Evolutionary conservation across 2,888 invertebrate genomes (phyloP).

Genomic region (Caradrina kadenii): DNA sequence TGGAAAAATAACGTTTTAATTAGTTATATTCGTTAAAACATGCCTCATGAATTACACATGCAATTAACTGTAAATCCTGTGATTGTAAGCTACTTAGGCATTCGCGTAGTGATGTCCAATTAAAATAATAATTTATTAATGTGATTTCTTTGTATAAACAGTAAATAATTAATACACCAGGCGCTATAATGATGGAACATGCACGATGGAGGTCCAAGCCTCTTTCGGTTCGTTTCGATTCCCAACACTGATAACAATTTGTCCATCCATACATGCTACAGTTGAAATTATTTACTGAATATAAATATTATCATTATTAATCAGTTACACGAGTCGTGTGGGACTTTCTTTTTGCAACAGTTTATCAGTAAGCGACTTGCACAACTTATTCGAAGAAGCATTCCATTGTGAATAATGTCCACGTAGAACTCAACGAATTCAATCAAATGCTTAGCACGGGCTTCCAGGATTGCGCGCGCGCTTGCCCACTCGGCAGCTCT

Average conservation of each 20-base stretch:
- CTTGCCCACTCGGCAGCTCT: slow-evolving; percentile 71
- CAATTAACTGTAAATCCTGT: slow-evolving; percentile 70
- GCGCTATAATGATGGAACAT: slow-evolving; percentile 14
- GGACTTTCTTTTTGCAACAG: slow-evolving; percentile 70
- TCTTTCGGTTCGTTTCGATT: slow-evolving; percentile 23
- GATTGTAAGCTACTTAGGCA: slow-evolving; percentile 49
- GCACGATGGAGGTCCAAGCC: not conserved
- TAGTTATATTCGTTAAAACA: slow-evolving; percentile 60
- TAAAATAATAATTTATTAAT: slow-evolving; percentile 56
- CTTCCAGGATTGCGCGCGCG: slow-evolving; percentile 81
- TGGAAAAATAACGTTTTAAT: slow-evolving; percentile 58
- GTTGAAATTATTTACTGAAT: slow-evolving; percentile 24
- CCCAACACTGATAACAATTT: slow-evolving; percentile 25
- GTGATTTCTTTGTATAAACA: slow-evolving; percentile 44
- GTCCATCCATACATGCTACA: slow-evolving; percentile 23
- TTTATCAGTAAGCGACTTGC: slow-evolving; percentile 75
- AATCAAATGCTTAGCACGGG: slow-evolving; percentile 83
- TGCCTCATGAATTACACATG: slow-evolving; percentile 77
- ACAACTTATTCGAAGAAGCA: slow-evolving; percentile 81
- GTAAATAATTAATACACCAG: slow-evolving; percentile 41
- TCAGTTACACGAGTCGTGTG: slow-evolving; percentile 52
- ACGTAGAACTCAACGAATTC: slow-evolving; percentile 79
- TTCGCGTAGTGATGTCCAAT: slow-evolving; percentile 53
- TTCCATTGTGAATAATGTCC: slow-evolving; percentile 72
- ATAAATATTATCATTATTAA: slow-evolving; percentile 46